Evolutionary conservation across 2,113 vertebrate genomes (phyloP).

Genomic region (Neogobius melanostomus): DNA sequence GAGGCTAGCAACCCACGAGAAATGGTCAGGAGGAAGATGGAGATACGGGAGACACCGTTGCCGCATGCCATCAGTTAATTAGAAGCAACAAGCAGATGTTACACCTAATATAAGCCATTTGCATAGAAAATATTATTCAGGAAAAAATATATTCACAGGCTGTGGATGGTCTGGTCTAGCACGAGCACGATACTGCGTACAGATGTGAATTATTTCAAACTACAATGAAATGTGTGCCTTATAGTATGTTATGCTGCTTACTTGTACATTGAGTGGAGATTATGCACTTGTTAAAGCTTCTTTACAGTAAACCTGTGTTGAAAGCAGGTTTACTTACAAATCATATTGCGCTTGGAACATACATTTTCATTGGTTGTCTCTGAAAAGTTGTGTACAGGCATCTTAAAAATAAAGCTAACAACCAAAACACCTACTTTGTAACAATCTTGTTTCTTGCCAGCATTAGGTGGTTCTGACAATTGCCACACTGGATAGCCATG

Average conservation of each 20-base stretch:
- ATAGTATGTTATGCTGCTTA: too few species aligned
- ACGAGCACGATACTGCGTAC: neutral
- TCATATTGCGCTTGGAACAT: neutral
- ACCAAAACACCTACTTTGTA: too few species aligned
- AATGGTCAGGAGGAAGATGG: slow-evolving; percentile 25
- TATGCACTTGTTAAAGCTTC: neutral
- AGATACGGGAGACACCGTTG: slow-evolving; percentile 31
- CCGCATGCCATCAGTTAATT: slow-evolving; percentile 48
- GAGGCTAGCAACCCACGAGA: slow-evolving; percentile 41
- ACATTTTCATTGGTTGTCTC: neutral
- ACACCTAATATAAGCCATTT: slow-evolving; percentile 41
- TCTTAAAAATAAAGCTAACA: neutral
- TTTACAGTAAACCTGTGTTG: neutral
- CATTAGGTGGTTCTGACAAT: too few species aligned
- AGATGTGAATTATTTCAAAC: neutral
- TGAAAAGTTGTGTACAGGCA: neutral
- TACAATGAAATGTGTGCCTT: neutral
- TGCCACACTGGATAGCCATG: too few species aligned
- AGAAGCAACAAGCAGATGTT: slow-evolving; percentile 60
- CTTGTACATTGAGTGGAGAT: neutral
- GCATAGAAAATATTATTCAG: slow-evolving; percentile 20
- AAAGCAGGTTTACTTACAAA: neutral
- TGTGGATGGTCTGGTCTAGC: neutral
- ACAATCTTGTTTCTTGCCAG: too few species aligned
- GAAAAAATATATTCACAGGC: neutral